Evolutionary conservation across 2,113 vertebrate genomes (phyloP), one percentile per base, ranked within the genome.

Genomic region (Daphoenositta chrysoptera): DNA sequence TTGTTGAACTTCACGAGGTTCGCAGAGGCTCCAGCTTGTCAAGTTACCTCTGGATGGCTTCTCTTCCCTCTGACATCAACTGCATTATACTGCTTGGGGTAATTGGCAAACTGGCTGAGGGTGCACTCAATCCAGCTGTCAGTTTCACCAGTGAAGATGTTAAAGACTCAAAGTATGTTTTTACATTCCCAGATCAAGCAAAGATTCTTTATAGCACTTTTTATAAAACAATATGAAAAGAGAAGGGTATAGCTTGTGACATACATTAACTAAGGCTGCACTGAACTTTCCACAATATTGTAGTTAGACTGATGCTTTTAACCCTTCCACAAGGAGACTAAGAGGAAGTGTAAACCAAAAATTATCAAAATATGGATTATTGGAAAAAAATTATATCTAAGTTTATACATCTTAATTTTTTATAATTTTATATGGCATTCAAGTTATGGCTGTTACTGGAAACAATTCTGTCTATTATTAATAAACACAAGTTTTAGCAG

Each of bases 341-440:
- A 70, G 35, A 35, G 8, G 28, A 28, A 53, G 3, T 31, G 19
- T 60, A 24, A n/a, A 68, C 35, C 73, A 51, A 61, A 47, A 65
- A 33, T 83, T 82, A 90, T 75, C 22, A 80, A 95, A 96, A 92
- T 83, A 77, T 20, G 56, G 42, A 30, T 47, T 79, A 64, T 50
- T 63, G 12, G 58, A 42, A 81, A 94, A 89, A 60, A 18, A 78
- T 58, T 51, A 39, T 80, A 68, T 53, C 45, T 80, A 73, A 58
- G 17, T 92, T 87, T 92, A 94, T 94, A 88, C 71, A 82, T 85
- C 50, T 93, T 90, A 93, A 75, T 75, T 66, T 56, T 39, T 83
- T 76, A 56, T n/a, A 3, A 39, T 69, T 73, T 75, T 23, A 26
- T 45, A 44, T 53, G 6, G 8, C 21, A 69, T 20, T 21, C 2